Base-by-base conservation (phyloP, 2,113 vertebrate species). In the Paratilapia polleni region DNA sequence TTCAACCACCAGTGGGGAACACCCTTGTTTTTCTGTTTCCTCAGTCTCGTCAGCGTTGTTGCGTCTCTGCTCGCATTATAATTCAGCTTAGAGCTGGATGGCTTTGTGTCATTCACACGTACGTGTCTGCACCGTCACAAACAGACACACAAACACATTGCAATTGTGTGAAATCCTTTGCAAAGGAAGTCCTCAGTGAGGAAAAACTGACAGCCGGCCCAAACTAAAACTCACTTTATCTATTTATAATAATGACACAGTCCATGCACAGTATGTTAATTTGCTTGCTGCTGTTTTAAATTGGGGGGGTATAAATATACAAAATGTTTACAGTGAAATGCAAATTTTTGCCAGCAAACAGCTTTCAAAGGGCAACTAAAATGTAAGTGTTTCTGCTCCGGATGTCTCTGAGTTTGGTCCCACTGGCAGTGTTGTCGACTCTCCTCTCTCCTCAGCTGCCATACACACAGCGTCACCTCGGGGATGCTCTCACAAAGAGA, bases 401-500 rank as follows among this genome's bases (percentile, higher is more conserved):
- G 87, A 81, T 81, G 82, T 26, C 57, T 80, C 38, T 7, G 41
- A 59, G 62, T 85, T 68, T 3, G 61, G 43, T 80, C 85, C 88
- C 83, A 57, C 68, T 19, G 82, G 81, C 78, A 5, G 79, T 13
- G 77, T 60, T 24, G 83, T 77, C 66, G 73, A 58, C 85, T 56
- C 58, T 41, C 74, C 63, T 49, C 68, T 57, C 84, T 84, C 68
- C 70, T 85, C 87, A 8, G 81, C 82, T 54, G 83, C 68, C 26
- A 7, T 43, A 5, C 82, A 2, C 63, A 11, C 86, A 20, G 87
- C 76, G 26, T 88, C 89, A 92, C 91, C 94, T 92, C 88, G 3
- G 92, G 92, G 87, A 90, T 28, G 89, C 93, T 87, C 91, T 91
- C 91, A 84, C 92, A 90, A 91, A 94, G 95, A 91, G 91, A 89